phyloP scores from a whole-genome alignment of 2,113 vertebrate genomes.

The Hydropotes inermis region DNA sequence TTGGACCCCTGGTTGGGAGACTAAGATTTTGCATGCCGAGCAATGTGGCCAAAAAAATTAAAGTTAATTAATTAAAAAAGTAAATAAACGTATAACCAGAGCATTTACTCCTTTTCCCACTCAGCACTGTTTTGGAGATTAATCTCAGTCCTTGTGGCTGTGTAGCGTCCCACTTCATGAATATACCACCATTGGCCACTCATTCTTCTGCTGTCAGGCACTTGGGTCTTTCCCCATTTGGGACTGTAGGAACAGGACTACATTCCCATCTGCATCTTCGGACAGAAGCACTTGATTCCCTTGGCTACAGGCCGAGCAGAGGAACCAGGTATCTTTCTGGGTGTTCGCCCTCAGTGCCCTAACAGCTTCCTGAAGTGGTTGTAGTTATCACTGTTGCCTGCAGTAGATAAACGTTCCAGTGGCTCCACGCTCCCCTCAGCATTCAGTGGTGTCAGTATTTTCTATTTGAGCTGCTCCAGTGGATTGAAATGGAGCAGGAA shows the following conservation, averaged over 20 bases:
- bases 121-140: neutral
- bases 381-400: neutral
- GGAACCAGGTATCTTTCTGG: too few species aligned
- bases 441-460: neutral
- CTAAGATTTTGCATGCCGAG: neutral
- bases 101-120: neutral
- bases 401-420: fast-evolving
- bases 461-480: neutral
- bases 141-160: neutral
- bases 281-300: neutral
- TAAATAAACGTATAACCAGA: neutral
- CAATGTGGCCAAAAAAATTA: neutral
- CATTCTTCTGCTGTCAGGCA: neutral
- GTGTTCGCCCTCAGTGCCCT: neutral
- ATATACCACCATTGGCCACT: too few species aligned
- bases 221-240: neutral
- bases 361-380: neutral
- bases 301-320: fast-evolving
- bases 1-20: neutral
- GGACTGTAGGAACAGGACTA: neutral
- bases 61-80: neutral
- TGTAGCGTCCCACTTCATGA: neutral
- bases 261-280: too few species aligned
- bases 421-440: neutral
- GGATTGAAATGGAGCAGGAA: neutral